Evolutionary conservation across 2,113 vertebrate species (phyloP).

Genomic region (Clarias magur): DNA sequence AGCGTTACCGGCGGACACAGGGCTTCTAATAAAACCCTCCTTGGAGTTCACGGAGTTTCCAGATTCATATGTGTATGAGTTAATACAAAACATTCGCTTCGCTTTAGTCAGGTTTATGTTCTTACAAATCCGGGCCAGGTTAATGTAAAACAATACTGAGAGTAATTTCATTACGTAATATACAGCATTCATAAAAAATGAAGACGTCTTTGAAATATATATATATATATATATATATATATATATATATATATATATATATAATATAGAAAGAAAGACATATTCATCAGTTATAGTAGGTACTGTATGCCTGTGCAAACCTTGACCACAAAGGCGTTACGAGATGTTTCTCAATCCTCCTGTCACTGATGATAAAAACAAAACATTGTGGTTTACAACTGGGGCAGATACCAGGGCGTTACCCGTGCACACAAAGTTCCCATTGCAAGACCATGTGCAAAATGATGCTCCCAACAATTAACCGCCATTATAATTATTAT

Average conservation of each 20-base stretch:
- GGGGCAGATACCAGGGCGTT: background rate
- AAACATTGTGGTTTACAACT: background rate
- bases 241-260: too few relatives aligned
- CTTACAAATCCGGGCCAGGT: background rate
- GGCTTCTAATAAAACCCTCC: conserved; percentile 40
- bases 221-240: too few relatives aligned
- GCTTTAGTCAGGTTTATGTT: conserved; percentile 14
- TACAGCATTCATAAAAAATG: background rate
- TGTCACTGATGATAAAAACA: conserved; percentile 2
- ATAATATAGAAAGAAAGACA: too few relatives aligned
- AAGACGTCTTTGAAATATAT: background rate
- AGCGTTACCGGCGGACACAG: conserved; percentile 45
- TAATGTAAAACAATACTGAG: background rate
- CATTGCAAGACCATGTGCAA: background rate
- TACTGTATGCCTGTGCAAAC: background rate
- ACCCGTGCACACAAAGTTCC: background rate
- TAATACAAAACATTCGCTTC: conserved; percentile 57
- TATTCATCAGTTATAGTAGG: background rate
- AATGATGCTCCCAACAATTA: background rate
- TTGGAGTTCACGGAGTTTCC: conserved; percentile 6
- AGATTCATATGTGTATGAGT: conserved; percentile 21
- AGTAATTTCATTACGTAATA: background rate
- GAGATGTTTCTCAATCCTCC: conserved; percentile 15
- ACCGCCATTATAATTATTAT: background rate
- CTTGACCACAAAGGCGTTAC: conserved; percentile 4